Percentiles rank a stretch among this genome's conserved stretches.
Conservation (phyloP, 1,140 invertebrate genomes). For the Nephotettix cincticeps region DNA sequence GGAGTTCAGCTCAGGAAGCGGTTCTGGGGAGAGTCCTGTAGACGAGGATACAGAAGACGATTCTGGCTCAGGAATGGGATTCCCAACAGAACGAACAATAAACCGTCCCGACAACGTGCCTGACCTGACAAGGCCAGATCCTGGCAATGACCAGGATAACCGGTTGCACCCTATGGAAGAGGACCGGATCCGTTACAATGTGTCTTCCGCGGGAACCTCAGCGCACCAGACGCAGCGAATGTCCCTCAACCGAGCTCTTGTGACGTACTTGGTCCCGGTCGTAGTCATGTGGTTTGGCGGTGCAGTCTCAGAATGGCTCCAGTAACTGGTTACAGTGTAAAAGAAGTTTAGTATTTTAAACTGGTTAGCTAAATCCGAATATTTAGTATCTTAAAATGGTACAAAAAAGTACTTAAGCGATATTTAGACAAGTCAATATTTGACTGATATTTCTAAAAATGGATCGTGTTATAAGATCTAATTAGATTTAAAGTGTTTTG, state of each 20-base stretch:
- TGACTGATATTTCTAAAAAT: too few species aligned
- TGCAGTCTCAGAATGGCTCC: slow-evolving; percentile 67
- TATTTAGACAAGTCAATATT: too few species aligned
- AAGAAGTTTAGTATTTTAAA: too few species aligned
- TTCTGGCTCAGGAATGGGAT: slow-evolving; percentile 46
- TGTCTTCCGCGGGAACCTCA: slow-evolving; percentile 38
- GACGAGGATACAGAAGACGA: slow-evolving; percentile 51
- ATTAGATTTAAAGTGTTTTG: too few species aligned
- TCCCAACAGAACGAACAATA: slow-evolving; percentile 6
- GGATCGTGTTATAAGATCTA: too few species aligned
- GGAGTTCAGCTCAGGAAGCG: slow-evolving; percentile 57
- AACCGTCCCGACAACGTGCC: slow-evolving; percentile 38
- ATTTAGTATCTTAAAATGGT: too few species aligned
- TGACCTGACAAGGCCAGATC: slow-evolving; percentile 46
- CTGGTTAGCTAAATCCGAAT: too few species aligned
- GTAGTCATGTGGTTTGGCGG: slow-evolving; percentile 81
- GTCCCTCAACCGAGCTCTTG: slow-evolving; percentile 63
- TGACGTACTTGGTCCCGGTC: slow-evolving; percentile 74
- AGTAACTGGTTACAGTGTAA: slow-evolving; percentile 8
- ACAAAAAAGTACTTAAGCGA: too few species aligned
- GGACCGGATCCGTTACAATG: background rate
- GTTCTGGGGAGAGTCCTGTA: slow-evolving; percentile 53
- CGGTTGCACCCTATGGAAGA: slow-evolving; percentile 32
- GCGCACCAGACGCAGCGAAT: slow-evolving; percentile 53
- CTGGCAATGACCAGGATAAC: slow-evolving; percentile 38